Conservation (phyloP, 2,888 invertebrate genomes). For the Melanargia galathea region DNA sequence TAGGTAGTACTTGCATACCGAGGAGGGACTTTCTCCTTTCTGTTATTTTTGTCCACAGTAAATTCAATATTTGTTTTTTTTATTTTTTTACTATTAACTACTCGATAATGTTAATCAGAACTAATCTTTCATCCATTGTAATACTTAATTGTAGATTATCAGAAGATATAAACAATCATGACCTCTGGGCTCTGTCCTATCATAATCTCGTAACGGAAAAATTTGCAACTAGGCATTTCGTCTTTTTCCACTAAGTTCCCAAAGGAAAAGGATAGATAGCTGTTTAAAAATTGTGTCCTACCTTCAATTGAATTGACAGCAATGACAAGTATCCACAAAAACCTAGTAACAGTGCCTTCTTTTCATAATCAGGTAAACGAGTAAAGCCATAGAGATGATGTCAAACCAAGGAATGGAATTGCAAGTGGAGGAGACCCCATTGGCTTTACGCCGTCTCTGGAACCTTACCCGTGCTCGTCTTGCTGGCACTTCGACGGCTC, state of each 20-base stretch:
- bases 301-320: too few relatives aligned
- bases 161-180: too few relatives aligned
- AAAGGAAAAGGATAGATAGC: too few relatives aligned
- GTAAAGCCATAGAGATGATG: constrained; percentile 59
- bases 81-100: not conserved
- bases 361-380: constrained; percentile 23
- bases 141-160: too few relatives aligned
- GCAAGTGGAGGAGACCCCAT: constrained; percentile 73
- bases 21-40: not conserved
- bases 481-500: constrained; percentile 71
- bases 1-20: not conserved
- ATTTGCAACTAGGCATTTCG: too few relatives aligned
- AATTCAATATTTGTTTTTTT: not conserved
- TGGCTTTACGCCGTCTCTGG: constrained; percentile 78
- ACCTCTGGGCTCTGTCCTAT: too few relatives aligned
- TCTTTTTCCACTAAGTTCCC: too few relatives aligned
- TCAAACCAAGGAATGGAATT: constrained; percentile 82
- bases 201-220: too few relatives aligned
- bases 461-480: constrained; percentile 76
- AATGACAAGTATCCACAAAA: too few relatives aligned
- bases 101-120: too few relatives aligned
- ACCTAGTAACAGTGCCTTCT: not conserved
- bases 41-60: not conserved
- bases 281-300: too few relatives aligned
- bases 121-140: too few relatives aligned